Evolutionary conservation across 1,140 invertebrate genomes (phyloP).

Genomic region (Pteromalus puparum): DNA sequence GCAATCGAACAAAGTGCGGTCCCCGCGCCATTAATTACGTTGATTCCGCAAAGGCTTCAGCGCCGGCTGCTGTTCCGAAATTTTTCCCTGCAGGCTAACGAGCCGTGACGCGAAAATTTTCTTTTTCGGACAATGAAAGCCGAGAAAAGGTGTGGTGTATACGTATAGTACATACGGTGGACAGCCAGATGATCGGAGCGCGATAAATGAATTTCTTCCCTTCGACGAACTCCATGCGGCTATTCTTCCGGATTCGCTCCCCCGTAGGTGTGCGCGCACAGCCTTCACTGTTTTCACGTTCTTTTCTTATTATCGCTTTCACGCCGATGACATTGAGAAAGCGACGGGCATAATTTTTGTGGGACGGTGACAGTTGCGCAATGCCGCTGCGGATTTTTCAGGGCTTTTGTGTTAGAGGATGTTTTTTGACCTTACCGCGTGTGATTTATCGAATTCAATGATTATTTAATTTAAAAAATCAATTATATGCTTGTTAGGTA

Average conservation of each 20-base stretch:
- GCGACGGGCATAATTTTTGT: neutral
- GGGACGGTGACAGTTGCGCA: neutral
- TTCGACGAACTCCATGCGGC: neutral
- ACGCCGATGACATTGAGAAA: slow-evolving; percentile 2
- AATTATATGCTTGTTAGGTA: no score
- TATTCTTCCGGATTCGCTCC: slow-evolving; percentile 7
- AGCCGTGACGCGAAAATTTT: slow-evolving; percentile 16
- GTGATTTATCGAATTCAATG: no score
- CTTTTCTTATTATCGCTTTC: slow-evolving; percentile 19
- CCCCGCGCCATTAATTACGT: slow-evolving; percentile 32
- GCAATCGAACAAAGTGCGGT: slow-evolving; percentile 29
- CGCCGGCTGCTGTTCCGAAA: slow-evolving; percentile 2
- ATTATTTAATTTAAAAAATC: no score
- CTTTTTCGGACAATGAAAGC: neutral
- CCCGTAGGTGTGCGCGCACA: neutral
- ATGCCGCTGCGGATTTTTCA: neutral
- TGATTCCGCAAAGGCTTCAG: neutral
- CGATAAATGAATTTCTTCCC: slow-evolving; percentile 17
- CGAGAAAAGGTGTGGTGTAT: neutral
- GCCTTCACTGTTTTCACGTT: neutral
- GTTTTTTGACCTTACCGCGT: no score
- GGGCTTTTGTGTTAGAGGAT: no score
- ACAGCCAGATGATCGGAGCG: neutral
- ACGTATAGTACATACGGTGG: neutral
- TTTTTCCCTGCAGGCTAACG: neutral